Conservation (phyloP, 1,140 invertebrate species). For the Calosoma granatense region DNA sequence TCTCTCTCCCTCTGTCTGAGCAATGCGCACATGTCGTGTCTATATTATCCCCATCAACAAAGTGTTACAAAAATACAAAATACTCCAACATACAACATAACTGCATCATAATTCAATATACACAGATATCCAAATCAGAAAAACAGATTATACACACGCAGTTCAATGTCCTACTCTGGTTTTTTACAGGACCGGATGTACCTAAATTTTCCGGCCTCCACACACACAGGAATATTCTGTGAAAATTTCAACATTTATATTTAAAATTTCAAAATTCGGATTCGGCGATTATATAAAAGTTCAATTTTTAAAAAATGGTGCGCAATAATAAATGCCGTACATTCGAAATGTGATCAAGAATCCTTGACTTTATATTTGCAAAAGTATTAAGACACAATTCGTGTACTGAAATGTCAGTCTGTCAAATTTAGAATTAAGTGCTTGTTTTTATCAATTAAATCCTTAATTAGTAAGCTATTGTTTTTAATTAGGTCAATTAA, state of each 20-base stretch:
- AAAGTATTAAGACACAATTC: too few relatives aligned
- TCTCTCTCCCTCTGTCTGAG: neutral
- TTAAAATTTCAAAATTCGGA: neutral
- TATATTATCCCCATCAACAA: constrained; percentile 5
- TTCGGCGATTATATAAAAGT: neutral
- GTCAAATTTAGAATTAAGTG: too few relatives aligned
- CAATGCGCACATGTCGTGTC: neutral
- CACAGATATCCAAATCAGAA: neutral
- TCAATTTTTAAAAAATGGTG: neutral
- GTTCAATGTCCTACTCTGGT: neutral
- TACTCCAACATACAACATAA: neutral
- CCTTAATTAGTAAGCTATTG: too few relatives aligned
- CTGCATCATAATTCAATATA: neutral
- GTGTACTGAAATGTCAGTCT: too few relatives aligned
- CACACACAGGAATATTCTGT: too few relatives aligned
- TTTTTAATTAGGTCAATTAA: too few relatives aligned
- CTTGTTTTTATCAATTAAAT: too few relatives aligned
- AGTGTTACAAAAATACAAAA: neutral
- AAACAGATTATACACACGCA: neutral
- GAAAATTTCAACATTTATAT: neutral
- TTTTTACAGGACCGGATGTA: too few relatives aligned
- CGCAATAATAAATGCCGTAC: too few relatives aligned
- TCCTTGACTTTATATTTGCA: too few relatives aligned
- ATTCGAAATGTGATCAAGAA: too few relatives aligned
- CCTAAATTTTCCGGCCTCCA: too few relatives aligned